phyloP scores from a whole-genome alignment of 2,113 vertebrate species.

The Actenoides lindsayi region DNA sequence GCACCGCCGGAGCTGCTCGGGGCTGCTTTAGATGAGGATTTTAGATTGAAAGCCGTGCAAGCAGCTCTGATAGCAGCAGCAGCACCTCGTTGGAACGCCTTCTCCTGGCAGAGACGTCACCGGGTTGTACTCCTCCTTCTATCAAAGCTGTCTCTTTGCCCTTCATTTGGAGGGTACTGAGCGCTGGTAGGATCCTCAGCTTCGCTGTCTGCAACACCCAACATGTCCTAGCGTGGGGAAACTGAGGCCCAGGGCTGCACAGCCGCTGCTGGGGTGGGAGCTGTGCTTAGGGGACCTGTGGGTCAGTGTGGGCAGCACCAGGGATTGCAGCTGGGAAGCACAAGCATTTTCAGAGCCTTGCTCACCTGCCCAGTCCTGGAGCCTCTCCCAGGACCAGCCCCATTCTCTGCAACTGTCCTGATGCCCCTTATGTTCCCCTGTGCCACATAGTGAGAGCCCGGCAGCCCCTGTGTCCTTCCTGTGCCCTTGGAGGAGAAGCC shows the following conservation, averaged over 20 bases:
- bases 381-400: neutral
- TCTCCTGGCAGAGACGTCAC: neutral
- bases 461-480: neutral
- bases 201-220: neutral
- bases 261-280: accelerated
- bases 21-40: neutral
- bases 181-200: neutral
- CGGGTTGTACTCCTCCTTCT: neutral
- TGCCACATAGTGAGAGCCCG: accelerated
- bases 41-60: accelerated
- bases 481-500: neutral
- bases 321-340: neutral
- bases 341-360: accelerated
- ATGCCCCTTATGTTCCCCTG: neutral
- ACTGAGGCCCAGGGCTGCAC: accelerated
- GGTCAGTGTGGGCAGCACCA: neutral
- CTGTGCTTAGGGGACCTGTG: accelerated
- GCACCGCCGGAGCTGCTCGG: neutral
- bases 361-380: accelerated
- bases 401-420: neutral
- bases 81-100: neutral
- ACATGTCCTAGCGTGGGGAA: accelerated
- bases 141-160: neutral
- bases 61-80: neutral
- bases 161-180: neutral